A percentile compares a stretch with the other conserved stretches of the same genome.
Conservation (phyloP, 2,113 vertebrate genomes). For the Alaudala cheleensis region DNA sequence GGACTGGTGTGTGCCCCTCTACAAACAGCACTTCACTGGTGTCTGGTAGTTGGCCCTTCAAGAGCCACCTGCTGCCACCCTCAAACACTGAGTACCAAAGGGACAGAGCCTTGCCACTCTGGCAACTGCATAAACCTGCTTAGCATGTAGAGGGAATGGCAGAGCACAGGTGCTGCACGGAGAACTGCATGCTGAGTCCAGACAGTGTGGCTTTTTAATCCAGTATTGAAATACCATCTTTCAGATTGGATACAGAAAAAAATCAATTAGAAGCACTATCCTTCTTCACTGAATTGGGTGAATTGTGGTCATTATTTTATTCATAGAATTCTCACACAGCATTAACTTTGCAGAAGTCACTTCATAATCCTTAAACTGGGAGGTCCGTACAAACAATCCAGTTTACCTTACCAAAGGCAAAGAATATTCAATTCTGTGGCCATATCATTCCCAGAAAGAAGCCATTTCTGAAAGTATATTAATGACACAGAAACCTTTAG, state of each 20-base stretch:
- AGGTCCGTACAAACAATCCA: not conserved
- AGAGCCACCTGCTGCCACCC: not conserved
- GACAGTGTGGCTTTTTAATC: not conserved
- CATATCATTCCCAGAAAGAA: not conserved
- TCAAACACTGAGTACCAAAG: fast-evolving
- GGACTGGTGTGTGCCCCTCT: fast-evolving
- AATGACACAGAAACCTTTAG: not conserved
- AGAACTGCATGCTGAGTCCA: not conserved
- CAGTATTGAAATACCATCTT: not conserved
- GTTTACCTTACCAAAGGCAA: not conserved
- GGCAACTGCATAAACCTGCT: not conserved
- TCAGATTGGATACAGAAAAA: not conserved
- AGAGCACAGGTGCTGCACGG: fast-evolving
- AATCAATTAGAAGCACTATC: not conserved
- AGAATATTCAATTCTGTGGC: not conserved
- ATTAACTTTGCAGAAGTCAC: not conserved
- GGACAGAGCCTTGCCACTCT: not conserved
- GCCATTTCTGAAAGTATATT: not conserved
- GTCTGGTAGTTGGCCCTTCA: not conserved
- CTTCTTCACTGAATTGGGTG: not conserved
- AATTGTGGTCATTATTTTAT: not conserved
- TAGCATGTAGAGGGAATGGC: fast-evolving
- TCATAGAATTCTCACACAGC: not conserved
- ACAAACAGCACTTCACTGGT: not conserved
- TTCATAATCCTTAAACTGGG: not conserved